phyloP scores from a whole-genome alignment of 2,888 invertebrate species.

The Trissoscelio sp. region DNA sequence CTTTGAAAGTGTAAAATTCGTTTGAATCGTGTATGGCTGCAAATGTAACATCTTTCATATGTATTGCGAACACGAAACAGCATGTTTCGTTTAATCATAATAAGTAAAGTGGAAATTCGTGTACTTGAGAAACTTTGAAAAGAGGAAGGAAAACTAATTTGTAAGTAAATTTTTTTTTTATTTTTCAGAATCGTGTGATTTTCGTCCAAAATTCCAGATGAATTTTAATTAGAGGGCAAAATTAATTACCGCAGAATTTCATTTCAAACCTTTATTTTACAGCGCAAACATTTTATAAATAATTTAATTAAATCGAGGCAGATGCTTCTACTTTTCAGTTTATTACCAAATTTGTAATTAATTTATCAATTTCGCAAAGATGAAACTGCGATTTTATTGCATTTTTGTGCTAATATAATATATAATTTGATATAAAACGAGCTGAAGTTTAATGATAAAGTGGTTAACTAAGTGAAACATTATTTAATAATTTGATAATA shows the following conservation, averaged over 20 bases:
- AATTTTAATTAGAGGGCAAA: slow-evolving; percentile 18
- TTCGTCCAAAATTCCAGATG: slow-evolving; percentile 22
- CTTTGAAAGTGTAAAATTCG: background rate
- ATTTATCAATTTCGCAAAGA: too few species aligned
- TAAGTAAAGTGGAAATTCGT: slow-evolving; percentile 59
- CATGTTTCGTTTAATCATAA: slow-evolving; percentile 56
- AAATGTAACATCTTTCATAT: slow-evolving; percentile 14
- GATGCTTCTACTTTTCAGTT: too few species aligned
- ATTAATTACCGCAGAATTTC: slow-evolving; percentile 25
- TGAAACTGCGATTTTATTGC: too few species aligned
- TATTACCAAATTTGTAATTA: too few species aligned
- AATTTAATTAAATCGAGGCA: too few species aligned
- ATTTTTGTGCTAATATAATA: too few species aligned
- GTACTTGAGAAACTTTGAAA: slow-evolving; percentile 44
- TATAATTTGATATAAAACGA: too few species aligned
- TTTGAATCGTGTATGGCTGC: slow-evolving; percentile 6
- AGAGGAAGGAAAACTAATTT: slow-evolving; percentile 50
- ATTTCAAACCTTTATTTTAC: too few species aligned
- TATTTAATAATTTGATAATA: slow-evolving; percentile 17
- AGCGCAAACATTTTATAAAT: too few species aligned
- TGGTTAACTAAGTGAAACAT: slow-evolving; percentile 3
- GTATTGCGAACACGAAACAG: slow-evolving; percentile 26
- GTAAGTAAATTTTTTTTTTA: slow-evolving; percentile 51
- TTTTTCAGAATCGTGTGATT: slow-evolving; percentile 38
- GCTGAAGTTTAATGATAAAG: slow-evolving; percentile 18